These are phyloP conservation scores for Periophthalmodon schlosseri DNA, from an alignment of 2,113 vertebrate species.

Conservation along the genomic window DNA sequence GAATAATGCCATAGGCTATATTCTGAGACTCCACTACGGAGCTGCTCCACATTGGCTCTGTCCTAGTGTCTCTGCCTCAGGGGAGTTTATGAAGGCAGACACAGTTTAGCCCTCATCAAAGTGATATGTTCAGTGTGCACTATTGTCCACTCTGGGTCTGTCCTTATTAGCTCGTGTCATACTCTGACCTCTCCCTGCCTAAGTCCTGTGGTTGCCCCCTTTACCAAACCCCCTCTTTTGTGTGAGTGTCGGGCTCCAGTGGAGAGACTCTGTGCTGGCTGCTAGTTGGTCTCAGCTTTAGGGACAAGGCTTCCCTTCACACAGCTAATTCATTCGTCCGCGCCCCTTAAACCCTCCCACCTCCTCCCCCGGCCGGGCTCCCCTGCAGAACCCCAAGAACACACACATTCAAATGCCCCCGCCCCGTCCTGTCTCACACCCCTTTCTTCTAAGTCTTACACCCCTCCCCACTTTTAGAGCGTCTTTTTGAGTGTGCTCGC, in stretches of 20 bases:
- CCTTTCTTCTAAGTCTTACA: conserved; percentile 17
- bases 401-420: conserved; percentile 35
- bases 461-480: conserved; percentile 18
- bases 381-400: conserved; percentile 30
- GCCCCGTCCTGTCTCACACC: conserved; percentile 3
- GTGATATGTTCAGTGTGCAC: conserved; percentile 23
- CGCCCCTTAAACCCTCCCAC: conserved; percentile 27
- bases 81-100: conserved; percentile 16
- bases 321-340: conserved; percentile 65
- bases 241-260: conserved; percentile 39
- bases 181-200: conserved; percentile 56
- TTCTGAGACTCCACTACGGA: neutral
- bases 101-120: conserved; percentile 37
- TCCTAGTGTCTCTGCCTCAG: conserved; percentile 1
- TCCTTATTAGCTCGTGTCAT: conserved; percentile 53
- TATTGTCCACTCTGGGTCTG: conserved; percentile 28
- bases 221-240: conserved; percentile 50
- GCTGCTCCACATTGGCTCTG: neutral
- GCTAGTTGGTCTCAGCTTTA: conserved; percentile 38
- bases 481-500: conserved; percentile 15
- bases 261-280: conserved; percentile 31
- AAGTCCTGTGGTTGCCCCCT: conserved; percentile 27
- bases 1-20: neutral
- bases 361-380: conserved; percentile 14
- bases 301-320: conserved; percentile 70